Evolutionary conservation across 2,113 vertebrate genomes (phyloP), one percentile per base, ranked within the genome.

Genomic region (Nothocercus nigrocapillus): DNA sequence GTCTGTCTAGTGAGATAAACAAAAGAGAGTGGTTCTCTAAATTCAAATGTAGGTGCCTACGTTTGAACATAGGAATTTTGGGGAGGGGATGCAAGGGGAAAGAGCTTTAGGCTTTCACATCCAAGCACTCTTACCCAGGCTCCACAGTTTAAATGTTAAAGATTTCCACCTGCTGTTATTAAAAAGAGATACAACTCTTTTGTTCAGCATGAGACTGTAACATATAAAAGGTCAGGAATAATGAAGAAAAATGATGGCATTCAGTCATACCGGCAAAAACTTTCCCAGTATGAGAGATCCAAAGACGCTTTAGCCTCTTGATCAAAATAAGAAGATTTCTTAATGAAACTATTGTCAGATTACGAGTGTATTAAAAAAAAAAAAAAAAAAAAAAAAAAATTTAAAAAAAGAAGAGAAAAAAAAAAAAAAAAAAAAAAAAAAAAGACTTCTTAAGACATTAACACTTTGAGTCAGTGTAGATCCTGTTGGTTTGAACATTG

Each of bases 191-290:
- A n/a, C 45, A 73, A 18, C 89, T 91, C 53, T 77, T 94, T 59
- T 45, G 22, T 85, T 28, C 20, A 91, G 36, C 36, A 66, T 45
- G 68, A 95, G 44, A 82, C 15, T 40, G 17, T 72, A 89, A 82
- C 59, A 28, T 62, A 47, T 54, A 84, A 94, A 92, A 94, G 44
- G 53, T 90, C 66, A 93, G 36, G 34, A 93, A 85, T 51, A 95
- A 93, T 69, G 76, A 92, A 79, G 42, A 88, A 89, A 90, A 77
- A 94, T 42, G 54, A 54, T 25, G 14, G 47, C 6, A 69, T 88
- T 97, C 53, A 28, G 38, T n/a, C 53, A 89, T 44, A 80, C 7
- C 82, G 28, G 12, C 64, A 68, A 79, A 78, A 93, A 68, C 16
- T 70, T 85, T 85, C 24, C 86, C 74, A 17, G 7, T 59, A 93